Percentiles rank a stretch among this genome's conserved stretches.
Conservation (phyloP, 2,113 vertebrate genomes). For the Antechinus flavipes region DNA sequence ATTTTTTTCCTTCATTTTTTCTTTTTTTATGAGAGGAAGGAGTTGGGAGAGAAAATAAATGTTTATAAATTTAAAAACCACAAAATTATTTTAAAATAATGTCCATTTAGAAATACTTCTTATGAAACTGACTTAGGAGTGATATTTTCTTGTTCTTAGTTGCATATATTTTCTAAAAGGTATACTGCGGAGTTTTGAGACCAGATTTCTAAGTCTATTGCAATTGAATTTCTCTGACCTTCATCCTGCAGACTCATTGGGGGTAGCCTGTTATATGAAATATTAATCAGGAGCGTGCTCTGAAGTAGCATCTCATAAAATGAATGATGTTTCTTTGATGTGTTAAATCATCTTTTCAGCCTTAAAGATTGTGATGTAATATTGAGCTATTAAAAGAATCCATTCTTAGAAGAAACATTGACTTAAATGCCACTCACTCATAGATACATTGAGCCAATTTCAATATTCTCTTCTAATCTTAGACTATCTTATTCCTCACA, state of each 20-base stretch:
- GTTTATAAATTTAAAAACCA: not conserved
- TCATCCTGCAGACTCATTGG: conserved; percentile 2
- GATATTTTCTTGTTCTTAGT: conserved; percentile 4
- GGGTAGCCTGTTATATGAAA: conserved; percentile 68
- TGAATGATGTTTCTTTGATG: conserved; percentile 75
- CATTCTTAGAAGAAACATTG: conserved; percentile 46
- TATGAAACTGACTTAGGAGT: not conserved
- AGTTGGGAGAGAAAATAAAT: not conserved
- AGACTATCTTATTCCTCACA: not conserved
- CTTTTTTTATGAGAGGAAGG: not conserved
- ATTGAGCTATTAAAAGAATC: conserved; percentile 69
- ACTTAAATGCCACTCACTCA: not conserved
- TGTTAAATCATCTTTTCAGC: conserved; percentile 75
- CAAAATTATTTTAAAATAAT: not conserved
- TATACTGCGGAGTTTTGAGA: not conserved
- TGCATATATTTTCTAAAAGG: conserved; percentile 1
- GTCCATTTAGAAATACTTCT: conserved; percentile 3
- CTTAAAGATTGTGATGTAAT: conserved; percentile 70
- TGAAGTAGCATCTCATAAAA: conserved; percentile 45
- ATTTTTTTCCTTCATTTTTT: not conserved
- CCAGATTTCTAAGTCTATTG: conserved; percentile 14
- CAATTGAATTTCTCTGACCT: conserved; percentile 52
- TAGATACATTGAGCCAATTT: not conserved
- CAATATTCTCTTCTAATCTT: not conserved
- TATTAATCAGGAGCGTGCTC: conserved; percentile 74